These are phyloP conservation scores for Belgica antarctica DNA, from an alignment of 2,888 invertebrate species.

Conservation along the genomic window DNA sequence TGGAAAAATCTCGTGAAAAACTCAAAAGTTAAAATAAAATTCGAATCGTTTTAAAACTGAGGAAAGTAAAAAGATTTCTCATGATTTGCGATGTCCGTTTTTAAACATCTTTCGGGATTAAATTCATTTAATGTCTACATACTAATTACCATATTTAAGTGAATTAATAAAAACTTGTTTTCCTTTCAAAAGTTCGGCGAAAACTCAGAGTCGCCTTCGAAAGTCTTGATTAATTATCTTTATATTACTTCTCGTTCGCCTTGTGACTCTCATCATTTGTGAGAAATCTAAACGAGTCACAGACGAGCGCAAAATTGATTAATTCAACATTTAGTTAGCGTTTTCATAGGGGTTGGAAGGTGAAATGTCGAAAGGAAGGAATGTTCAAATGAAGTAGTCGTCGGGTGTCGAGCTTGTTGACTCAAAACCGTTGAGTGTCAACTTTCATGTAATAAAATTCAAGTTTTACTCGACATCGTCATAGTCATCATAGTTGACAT, in stretches of 20 bases:
- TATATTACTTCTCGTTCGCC: neutral
- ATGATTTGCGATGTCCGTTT: neutral
- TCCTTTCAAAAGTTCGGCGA: neutral
- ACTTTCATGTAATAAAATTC: too few species aligned
- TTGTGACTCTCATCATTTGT: neutral
- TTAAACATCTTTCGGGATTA: constrained; percentile 37
- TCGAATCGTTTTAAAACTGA: constrained; percentile 8
- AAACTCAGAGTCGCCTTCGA: neutral
- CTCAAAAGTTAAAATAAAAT: constrained; percentile 8
- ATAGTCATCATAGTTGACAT: too few species aligned
- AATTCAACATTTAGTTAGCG: neutral
- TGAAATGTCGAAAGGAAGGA: too few species aligned
- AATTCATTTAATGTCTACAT: constrained; percentile 43
- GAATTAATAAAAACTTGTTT: neutral
- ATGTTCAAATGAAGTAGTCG: too few species aligned
- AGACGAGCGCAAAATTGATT: constrained; percentile 8
- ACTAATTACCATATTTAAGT: constrained; percentile 31
- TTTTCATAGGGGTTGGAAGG: too few species aligned
- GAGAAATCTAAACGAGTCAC: neutral
- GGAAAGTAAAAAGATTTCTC: constrained; percentile 14
- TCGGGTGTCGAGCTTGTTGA: too few species aligned
- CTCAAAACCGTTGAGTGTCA: too few species aligned
- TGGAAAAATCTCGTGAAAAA: neutral
- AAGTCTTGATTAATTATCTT: constrained; percentile 6
- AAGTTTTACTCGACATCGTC: too few species aligned